A percentile compares a stretch with the other conserved stretches of the same genome.
These are phyloP conservation scores for Galleria mellonella DNA, from an alignment of 1,140 invertebrate species.

Conservation along the genomic window DNA sequence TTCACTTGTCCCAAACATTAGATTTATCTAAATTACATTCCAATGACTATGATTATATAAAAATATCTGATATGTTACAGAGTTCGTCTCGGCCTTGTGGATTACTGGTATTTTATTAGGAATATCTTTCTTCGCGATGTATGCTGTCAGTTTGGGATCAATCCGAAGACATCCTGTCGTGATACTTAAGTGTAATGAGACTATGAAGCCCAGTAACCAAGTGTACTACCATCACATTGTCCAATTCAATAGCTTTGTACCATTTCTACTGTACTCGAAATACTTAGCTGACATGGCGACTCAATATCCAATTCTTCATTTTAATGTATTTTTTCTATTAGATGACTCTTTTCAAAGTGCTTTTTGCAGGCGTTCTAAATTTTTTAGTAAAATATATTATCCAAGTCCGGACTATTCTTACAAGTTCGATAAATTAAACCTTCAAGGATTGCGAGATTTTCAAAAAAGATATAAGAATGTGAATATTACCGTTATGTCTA, in stretches of 20 bases:
- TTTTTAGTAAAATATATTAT: neutral
- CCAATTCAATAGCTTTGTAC: conserved; percentile 19
- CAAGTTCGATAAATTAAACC: conserved; percentile 22
- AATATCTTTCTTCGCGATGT: conserved; percentile 50
- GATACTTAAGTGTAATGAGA: conserved; percentile 35
- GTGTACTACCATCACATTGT: conserved; percentile 48
- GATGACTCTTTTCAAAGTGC: conserved; percentile 33
- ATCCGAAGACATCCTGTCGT: conserved; percentile 37
- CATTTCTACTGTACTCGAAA: conserved; percentile 33
- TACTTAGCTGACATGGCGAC: conserved; percentile 43
- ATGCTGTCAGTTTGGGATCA: conserved; percentile 35
- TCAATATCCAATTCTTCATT: conserved; percentile 36
- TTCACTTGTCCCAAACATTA: too few species aligned
- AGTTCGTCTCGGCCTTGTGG: conserved; percentile 53
- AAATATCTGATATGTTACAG: conserved; percentile 27
- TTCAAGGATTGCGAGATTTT: conserved; percentile 31
- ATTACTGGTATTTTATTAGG: conserved; percentile 47
- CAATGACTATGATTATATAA: neutral
- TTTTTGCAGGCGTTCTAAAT: too few species aligned
- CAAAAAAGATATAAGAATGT: conserved; percentile 40
- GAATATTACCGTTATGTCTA: conserved; percentile 38
- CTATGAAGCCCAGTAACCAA: conserved; percentile 30
- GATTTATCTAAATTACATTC: too few species aligned
- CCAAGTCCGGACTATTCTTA: conserved; percentile 11
- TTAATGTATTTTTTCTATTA: conserved; percentile 44